phyloP scores from a whole-genome alignment of 2,113 vertebrate species.

The Notiomystis cincta region DNA sequence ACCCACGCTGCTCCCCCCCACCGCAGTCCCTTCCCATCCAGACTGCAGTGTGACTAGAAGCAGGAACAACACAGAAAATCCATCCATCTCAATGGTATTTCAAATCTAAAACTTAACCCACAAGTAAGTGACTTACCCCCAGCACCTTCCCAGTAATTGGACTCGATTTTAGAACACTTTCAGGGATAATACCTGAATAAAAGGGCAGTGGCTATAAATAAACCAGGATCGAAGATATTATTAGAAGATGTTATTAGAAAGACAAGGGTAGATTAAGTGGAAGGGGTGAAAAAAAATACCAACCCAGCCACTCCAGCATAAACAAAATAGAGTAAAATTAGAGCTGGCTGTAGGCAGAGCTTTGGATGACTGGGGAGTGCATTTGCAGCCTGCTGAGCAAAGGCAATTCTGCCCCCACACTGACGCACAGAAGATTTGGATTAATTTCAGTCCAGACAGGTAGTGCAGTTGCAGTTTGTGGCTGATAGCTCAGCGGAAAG shows the following conservation, averaged over 20 bases:
- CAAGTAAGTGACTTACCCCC: background rate
- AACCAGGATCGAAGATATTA: background rate
- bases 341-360: constrained; percentile 35
- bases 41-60: constrained; percentile 4
- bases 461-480: background rate
- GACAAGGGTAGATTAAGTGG: constrained; percentile 3
- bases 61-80: constrained; percentile 15
- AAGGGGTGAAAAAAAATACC: background rate
- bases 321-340: constrained; percentile 40
- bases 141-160: background rate
- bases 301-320: constrained; percentile 15
- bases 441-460: constrained; percentile 19
- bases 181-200: background rate
- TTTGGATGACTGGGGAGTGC: constrained; percentile 35
- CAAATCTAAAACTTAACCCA: background rate
- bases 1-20: background rate
- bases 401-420: background rate
- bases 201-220: constrained; percentile 13
- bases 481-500: background rate
- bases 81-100: constrained; percentile 32
- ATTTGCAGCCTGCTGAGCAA: constrained; percentile 24
- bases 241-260: constrained; percentile 1
- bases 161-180: constrained; percentile 18
- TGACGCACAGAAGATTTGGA: constrained; percentile 8
- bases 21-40: background rate